Evolutionary conservation across 2,888 invertebrate genomes (phyloP).

Genomic region (Pseudeuparius sepicola): DNA sequence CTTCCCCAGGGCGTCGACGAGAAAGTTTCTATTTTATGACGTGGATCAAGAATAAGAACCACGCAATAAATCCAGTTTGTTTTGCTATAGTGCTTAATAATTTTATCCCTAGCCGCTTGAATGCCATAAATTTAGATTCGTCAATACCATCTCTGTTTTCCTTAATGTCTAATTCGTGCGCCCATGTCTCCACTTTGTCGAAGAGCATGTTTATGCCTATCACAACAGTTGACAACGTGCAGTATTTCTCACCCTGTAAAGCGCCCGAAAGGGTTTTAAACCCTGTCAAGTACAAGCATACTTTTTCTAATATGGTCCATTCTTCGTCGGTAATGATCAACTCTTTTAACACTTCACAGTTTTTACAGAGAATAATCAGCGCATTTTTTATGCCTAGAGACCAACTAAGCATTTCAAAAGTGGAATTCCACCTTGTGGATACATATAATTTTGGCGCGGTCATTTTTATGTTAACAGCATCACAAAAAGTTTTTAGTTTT

Average conservation of each 20-base stretch:
- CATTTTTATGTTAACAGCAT: too few species aligned
- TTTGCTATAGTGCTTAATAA: conserved; percentile 7
- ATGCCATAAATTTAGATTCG: conserved; percentile 11
- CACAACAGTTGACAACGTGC: conserved; percentile 16
- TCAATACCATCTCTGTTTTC: conserved; percentile 10
- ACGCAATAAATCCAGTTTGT: conserved; percentile 15
- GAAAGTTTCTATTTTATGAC: too few species aligned
- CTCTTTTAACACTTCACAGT: conserved; percentile 9
- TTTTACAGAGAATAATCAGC: conserved; percentile 15
- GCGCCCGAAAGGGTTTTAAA: conserved; percentile 18
- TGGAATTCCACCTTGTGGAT: conserved; percentile 17
- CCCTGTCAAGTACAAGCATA: conserved; percentile 17
- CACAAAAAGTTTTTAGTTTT: too few species aligned
- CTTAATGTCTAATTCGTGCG: conserved; percentile 13
- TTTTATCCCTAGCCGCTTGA: conserved; percentile 10
- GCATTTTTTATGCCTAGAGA: conserved; percentile 8
- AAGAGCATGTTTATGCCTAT: conserved; percentile 16
- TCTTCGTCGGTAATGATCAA: conserved; percentile 8
- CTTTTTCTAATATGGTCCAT: conserved; percentile 13
- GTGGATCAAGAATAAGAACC: conserved; percentile 9
- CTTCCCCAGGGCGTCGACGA: too few species aligned
- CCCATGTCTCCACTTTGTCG: conserved; percentile 15
- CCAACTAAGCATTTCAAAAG: conserved; percentile 17
- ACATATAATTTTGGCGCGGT: conserved; percentile 15
- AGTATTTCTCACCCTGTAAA: conserved; percentile 20